Conservation (phyloP, 2,888 invertebrate species). For the Cheilosia variabilis region DNA sequence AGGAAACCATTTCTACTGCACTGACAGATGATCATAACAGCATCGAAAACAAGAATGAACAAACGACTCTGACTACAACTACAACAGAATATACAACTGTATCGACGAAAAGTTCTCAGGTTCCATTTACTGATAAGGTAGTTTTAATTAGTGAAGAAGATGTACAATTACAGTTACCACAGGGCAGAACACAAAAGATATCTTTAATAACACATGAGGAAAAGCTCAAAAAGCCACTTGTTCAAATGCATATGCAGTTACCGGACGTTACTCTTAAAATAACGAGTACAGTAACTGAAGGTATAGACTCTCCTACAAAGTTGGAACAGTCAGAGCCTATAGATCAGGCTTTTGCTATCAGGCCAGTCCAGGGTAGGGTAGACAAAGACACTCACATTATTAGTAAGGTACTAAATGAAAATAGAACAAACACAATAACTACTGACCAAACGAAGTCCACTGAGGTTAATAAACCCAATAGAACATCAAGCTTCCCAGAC, state of each 20-base stretch:
- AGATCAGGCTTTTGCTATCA: slow-evolving; percentile 55
- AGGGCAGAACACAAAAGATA: slow-evolving; percentile 84
- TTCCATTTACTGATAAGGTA: slow-evolving; percentile 78
- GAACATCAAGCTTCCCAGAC: slow-evolving; percentile 62
- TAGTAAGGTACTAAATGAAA: slow-evolving; percentile 17
- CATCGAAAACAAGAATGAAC: slow-evolving; percentile 21
- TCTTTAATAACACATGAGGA: slow-evolving; percentile 90
- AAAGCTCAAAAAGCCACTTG: slow-evolving; percentile 87
- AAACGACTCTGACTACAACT: slow-evolving; percentile 77
- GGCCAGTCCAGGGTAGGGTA: slow-evolving; percentile 60
- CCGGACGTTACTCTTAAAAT: slow-evolving; percentile 82
- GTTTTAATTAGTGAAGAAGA: slow-evolving; percentile 80
- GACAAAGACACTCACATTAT: slow-evolving; percentile 46
- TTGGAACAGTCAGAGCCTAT: slow-evolving; percentile 74
- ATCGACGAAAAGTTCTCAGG: slow-evolving; percentile 80
- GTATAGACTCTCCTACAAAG: slow-evolving; percentile 77
- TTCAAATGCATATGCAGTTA: slow-evolving; percentile 87
- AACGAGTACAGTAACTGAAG: slow-evolving; percentile 81
- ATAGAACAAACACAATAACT: not conserved
- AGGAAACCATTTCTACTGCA: slow-evolving; percentile 67
- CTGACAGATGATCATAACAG: slow-evolving; percentile 52
- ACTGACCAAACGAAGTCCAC: slow-evolving; percentile 5
- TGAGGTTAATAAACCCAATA: slow-evolving; percentile 20
- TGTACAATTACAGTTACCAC: slow-evolving; percentile 79
- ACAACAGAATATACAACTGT: slow-evolving; percentile 79